Percentiles rank a stretch among this genome's conserved stretches.
phyloP scores from a whole-genome alignment of 2,113 vertebrate genomes.

The Triplophysa tibetana region DNA sequence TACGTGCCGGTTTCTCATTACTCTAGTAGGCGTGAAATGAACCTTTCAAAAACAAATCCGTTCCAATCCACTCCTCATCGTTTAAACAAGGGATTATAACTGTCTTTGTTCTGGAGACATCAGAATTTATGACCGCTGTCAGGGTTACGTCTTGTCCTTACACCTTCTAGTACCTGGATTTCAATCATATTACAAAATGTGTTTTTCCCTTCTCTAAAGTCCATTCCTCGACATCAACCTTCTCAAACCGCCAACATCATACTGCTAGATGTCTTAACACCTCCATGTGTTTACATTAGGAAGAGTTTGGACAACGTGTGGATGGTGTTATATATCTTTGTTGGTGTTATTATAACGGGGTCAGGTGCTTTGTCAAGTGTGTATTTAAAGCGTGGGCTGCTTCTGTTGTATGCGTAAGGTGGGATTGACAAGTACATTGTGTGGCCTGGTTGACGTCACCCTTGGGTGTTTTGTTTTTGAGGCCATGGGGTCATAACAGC shows the following conservation, averaged over 20 bases:
- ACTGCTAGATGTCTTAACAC: background rate
- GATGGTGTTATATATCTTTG: conserved; percentile 5
- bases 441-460: background rate
- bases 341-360: background rate
- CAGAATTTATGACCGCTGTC: conserved; percentile 31
- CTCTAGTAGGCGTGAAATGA: conserved; percentile 7
- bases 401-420: conserved; percentile 18
- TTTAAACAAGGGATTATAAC: conserved; percentile 37
- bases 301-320: background rate
- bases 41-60: conserved; percentile 39
- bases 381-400: background rate
- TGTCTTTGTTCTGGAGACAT: background rate
- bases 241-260: background rate
- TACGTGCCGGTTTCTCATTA: background rate
- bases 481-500: background rate
- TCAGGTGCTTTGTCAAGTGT: conserved; percentile 1
- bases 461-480: background rate
- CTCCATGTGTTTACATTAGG: conserved; percentile 11
- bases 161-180: conserved; percentile 23
- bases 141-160: conserved; percentile 25
- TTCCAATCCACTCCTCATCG: conserved; percentile 21
- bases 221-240: conserved; percentile 10
- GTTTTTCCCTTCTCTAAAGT: conserved; percentile 29
- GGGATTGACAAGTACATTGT: conserved; percentile 9
- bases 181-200: conserved; percentile 18